phyloP scores from a whole-genome alignment of 2,113 vertebrate species.

The Amblyornis subalaris region DNA sequence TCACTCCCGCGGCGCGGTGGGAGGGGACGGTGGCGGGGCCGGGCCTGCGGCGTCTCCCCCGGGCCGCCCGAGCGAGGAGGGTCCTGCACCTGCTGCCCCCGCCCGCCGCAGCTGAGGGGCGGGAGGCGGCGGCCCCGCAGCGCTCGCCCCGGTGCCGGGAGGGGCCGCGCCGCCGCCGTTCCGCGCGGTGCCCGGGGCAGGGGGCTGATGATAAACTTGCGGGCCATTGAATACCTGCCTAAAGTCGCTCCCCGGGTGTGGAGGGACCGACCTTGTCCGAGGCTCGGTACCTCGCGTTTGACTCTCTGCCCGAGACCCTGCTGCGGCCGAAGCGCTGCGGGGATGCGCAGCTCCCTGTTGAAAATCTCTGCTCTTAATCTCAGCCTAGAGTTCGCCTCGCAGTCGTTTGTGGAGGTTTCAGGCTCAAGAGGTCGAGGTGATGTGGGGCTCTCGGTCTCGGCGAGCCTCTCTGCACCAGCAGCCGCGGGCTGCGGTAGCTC shows the following conservation, averaged over 20 bases:
- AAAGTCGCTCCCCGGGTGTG: background rate
- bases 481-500: background rate
- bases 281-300: background rate
- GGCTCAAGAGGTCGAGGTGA: background rate
- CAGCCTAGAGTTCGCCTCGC: background rate
- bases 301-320: background rate
- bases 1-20: background rate
- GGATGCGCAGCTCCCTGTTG: background rate
- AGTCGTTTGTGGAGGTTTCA: background rate
- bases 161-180: background rate
- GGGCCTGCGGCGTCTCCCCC: too few relatives aligned
- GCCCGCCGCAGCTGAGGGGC: background rate
- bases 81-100: rapidly evolving
- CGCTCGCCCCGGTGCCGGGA: background rate
- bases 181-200: background rate
- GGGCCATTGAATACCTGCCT: background rate
- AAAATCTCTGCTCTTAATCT: background rate
- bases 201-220: background rate
- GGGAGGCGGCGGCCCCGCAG: background rate
- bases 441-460: background rate
- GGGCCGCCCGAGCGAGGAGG: background rate
- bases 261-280: background rate
- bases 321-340: background rate
- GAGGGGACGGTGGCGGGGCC: background rate
- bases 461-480: background rate